Percentiles rank a stretch among this genome's conserved stretches.
Conservation (phyloP, 53 echinoderm and acorn worm species). For the Paracentrotus lividus region DNA sequence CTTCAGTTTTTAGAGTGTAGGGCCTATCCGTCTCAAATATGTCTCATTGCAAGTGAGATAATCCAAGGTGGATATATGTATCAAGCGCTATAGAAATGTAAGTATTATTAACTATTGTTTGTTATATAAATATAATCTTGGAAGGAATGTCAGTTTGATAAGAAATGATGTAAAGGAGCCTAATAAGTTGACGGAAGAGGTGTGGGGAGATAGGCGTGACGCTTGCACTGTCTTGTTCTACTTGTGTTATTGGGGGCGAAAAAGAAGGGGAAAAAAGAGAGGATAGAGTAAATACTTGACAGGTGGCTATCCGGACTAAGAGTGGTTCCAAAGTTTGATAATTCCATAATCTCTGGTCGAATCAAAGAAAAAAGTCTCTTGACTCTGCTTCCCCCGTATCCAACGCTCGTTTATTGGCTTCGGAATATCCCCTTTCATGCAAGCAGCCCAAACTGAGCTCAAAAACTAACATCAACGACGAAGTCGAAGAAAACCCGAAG, state of each 20-base stretch:
- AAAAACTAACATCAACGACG: slow-evolving; percentile 14
- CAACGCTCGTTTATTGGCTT: slow-evolving; percentile 39
- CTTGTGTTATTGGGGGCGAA: too few relatives aligned
- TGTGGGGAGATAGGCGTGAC: neutral
- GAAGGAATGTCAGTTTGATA: too few relatives aligned
- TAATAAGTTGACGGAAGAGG: neutral
- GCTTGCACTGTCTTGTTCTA: too few relatives aligned
- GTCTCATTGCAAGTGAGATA: too few relatives aligned
- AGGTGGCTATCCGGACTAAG: slow-evolving; percentile 55
- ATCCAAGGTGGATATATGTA: too few relatives aligned
- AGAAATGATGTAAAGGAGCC: neutral
- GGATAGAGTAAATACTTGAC: slow-evolving; percentile 51
- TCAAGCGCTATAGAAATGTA: too few relatives aligned
- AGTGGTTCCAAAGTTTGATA: slow-evolving; percentile 48
- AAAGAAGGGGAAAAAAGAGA: too few relatives aligned
- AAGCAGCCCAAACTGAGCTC: neutral
- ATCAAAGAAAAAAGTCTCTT: slow-evolving; percentile 35
- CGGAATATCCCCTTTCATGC: slow-evolving; percentile 52
- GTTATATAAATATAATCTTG: too few relatives aligned
- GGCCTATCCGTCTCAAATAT: too few relatives aligned
- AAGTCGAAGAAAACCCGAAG: slow-evolving; percentile 3
- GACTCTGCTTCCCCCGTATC: slow-evolving; percentile 16
- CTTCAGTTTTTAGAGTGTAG: too few relatives aligned
- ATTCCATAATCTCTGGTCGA: slow-evolving; percentile 55
- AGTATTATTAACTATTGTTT: too few relatives aligned